phyloP scores from a whole-genome alignment of 2,113 vertebrate genomes.

The Crotalus tigris region DNA sequence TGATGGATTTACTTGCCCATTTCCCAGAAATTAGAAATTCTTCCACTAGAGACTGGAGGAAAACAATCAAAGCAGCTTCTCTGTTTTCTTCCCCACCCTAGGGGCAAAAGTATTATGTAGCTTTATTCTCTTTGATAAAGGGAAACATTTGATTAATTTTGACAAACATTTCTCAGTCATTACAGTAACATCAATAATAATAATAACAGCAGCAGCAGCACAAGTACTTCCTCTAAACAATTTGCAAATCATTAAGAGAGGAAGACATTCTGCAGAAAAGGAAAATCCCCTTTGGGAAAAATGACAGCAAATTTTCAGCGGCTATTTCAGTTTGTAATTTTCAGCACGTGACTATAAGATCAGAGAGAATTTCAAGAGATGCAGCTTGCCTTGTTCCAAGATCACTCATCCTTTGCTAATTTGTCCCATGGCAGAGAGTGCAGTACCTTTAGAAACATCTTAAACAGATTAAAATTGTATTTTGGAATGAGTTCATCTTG shows the following conservation, averaged over 20 bases:
- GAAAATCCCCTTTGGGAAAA: conserved; percentile 38
- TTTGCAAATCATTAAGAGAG: conserved; percentile 42
- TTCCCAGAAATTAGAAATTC: conserved; percentile 49
- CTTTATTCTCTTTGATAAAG: conserved; percentile 35
- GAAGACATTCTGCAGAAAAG: conserved; percentile 41
- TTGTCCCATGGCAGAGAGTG: conserved; percentile 39
- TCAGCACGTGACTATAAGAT: conserved; percentile 15
- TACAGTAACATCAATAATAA: background rate
- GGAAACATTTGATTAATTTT: conserved; percentile 47
- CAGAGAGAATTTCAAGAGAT: conserved; percentile 36
- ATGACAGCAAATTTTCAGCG: conserved; percentile 21
- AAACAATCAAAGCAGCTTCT: background rate
- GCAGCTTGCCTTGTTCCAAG: conserved; percentile 16
- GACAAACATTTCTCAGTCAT: conserved; percentile 59
- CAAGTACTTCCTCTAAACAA: conserved; percentile 33
- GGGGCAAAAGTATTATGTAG: conserved; percentile 19
- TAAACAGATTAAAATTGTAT: conserved; percentile 45
- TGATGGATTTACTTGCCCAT: conserved; percentile 52
- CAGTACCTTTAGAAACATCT: conserved; percentile 37
- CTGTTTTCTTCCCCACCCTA: background rate
- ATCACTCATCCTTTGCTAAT: conserved; percentile 50
- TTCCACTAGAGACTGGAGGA: conserved; percentile 39
- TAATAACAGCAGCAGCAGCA: background rate
- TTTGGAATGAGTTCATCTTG: conserved; percentile 46
- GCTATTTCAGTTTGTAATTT: conserved; percentile 23